These are phyloP conservation scores for Heliconius eleuchia DNA, from an alignment of 1,140 invertebrate genomes.

Conservation along the genomic window DNA sequence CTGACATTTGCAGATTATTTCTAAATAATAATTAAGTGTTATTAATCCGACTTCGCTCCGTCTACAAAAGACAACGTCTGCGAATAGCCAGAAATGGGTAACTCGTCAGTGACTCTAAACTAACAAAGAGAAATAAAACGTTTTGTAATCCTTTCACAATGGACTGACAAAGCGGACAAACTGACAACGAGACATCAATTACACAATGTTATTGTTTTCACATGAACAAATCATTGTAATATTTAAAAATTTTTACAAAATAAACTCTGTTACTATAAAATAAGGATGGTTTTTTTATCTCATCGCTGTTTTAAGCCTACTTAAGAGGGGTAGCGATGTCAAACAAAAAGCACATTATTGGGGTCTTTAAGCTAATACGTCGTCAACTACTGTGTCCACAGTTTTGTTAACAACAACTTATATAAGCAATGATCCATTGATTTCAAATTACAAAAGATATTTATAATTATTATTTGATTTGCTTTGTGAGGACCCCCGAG, in stretches of 20 bases:
- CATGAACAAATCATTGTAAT: slow-evolving; percentile 19
- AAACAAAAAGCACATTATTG: slow-evolving; percentile 16
- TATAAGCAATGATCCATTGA: background rate
- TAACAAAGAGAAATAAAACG: slow-evolving; percentile 17
- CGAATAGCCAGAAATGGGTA: background rate
- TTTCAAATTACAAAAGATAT: no score
- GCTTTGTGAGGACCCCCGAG: background rate
- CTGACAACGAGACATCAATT: slow-evolving; percentile 31
- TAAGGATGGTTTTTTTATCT: background rate
- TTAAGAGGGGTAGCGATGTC: slow-evolving; percentile 21
- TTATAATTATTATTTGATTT: background rate
- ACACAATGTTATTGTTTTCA: slow-evolving; percentile 32
- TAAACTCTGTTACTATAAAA: background rate
- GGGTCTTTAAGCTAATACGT: slow-evolving; percentile 21
- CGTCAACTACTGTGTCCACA: background rate
- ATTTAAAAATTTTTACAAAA: background rate
- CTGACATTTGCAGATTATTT: no score
- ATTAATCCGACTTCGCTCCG: no score
- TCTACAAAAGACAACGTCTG: background rate
- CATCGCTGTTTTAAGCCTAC: slow-evolving; percentile 12
- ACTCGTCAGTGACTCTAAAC: background rate
- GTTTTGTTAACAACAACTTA: background rate
- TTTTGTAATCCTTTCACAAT: slow-evolving; percentile 25
- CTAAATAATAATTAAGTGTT: no score
- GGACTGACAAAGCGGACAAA: background rate